A percentile compares a stretch with the other conserved stretches of the same genome.
These are phyloP conservation scores for Leptinotarsa peninsularis DNA, from an alignment of 2,888 invertebrate genomes.

Conservation along the genomic window DNA sequence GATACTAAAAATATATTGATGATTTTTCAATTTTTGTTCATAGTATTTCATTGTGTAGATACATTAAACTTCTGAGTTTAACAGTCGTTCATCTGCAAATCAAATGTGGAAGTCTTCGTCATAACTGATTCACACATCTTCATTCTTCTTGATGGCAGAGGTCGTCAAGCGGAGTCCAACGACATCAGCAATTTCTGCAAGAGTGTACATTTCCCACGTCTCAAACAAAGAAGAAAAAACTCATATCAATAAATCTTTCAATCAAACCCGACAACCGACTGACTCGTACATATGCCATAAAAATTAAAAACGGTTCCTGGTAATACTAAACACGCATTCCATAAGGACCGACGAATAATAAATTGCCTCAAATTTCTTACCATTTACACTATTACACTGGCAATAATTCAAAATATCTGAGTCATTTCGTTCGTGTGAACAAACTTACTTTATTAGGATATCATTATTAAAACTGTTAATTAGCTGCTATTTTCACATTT, in stretches of 20 bases:
- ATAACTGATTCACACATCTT: not conserved
- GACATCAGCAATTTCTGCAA: conserved; percentile 7
- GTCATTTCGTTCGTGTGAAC: conserved; percentile 61
- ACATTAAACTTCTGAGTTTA: not conserved
- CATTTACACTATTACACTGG: conserved; percentile 46
- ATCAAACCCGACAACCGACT: conserved; percentile 14
- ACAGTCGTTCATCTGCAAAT: not conserved
- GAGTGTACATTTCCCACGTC: conserved; percentile 23
- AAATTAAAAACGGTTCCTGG: conserved; percentile 31
- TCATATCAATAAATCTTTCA: conserved; percentile 27
- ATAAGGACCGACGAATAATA: conserved; percentile 27
- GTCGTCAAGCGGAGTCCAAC: not conserved
- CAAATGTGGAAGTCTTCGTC: not conserved
- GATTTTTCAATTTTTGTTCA: too few species aligned
- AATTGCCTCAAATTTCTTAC: conserved; percentile 36
- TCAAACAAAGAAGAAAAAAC: not conserved
- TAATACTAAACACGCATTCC: conserved; percentile 26
- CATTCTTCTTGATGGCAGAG: conserved; percentile 1
- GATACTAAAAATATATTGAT: too few species aligned
- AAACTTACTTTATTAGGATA: conserved; percentile 65
- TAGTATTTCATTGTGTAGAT: too few species aligned
- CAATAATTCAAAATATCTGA: conserved; percentile 56
- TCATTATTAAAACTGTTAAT: conserved; percentile 65
- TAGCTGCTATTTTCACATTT: conserved; percentile 42
- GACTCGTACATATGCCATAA: conserved; percentile 19